Conservation (phyloP, 2,888 invertebrate species). For the Saturnia japonica region DNA sequence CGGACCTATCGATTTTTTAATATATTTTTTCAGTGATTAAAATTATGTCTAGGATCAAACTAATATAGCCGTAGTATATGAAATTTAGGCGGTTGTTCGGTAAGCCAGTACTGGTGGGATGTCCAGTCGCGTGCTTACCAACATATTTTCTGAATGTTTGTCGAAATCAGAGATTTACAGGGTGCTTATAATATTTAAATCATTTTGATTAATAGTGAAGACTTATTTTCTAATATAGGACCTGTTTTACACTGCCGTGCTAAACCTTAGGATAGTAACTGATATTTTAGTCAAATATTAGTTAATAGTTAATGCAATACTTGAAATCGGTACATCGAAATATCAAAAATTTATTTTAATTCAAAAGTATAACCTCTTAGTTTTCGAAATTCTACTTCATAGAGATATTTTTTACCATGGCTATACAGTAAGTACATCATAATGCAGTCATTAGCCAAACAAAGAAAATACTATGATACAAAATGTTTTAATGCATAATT, state of each 20-base stretch:
- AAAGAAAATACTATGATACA: too few species aligned
- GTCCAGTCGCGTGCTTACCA: background rate
- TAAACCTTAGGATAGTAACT: too few species aligned
- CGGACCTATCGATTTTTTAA: background rate
- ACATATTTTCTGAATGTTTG: slow-evolving; percentile 10
- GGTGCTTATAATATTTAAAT: slow-evolving; percentile 13
- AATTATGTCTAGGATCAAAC: slow-evolving; percentile 29
- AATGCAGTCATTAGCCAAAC: too few species aligned
- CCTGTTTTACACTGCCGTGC: background rate
- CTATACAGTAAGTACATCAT: too few species aligned
- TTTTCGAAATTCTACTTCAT: too few species aligned
- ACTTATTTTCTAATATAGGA: background rate
- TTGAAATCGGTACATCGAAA: too few species aligned
- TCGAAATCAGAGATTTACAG: slow-evolving; percentile 13
- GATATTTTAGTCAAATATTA: too few species aligned
- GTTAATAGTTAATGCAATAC: too few species aligned
- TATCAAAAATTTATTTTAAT: too few species aligned
- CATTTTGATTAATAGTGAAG: background rate
- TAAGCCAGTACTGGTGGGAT: slow-evolving; percentile 35
- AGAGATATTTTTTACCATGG: too few species aligned
- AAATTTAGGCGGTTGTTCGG: slow-evolving; percentile 41
- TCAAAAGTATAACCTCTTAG: too few species aligned
- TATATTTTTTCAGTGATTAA: slow-evolving; percentile 38
- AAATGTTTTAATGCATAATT: too few species aligned
- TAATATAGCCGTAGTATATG: slow-evolving; percentile 27